Percentiles rank a stretch among this genome's conserved stretches.
Evolutionary conservation across 2,113 vertebrate genomes (phyloP).

Genomic region (Rutilus rutilus): DNA sequence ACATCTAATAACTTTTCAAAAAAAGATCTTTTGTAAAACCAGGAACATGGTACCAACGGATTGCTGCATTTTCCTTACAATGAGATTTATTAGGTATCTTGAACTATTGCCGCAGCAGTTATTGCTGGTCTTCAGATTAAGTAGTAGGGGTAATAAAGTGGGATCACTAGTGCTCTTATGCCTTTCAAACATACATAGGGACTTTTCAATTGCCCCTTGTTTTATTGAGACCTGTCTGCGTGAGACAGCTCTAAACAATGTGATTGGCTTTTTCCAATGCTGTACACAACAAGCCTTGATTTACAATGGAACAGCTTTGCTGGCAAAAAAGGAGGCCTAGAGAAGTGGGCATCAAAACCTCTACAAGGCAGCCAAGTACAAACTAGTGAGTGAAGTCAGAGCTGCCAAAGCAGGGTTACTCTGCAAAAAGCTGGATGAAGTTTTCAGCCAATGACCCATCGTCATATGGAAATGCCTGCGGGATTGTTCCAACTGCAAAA

Average conservation of each 20-base stretch:
- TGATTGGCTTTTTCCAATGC: slow-evolving; percentile 8
- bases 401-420: slow-evolving; percentile 12
- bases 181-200: slow-evolving; percentile 11
- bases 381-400: slow-evolving; percentile 12
- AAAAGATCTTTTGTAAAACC: neutral
- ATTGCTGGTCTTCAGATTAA: slow-evolving; percentile 18
- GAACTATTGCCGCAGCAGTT: neutral
- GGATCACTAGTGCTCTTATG: neutral
- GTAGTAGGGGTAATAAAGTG: neutral
- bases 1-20: too few relatives aligned
- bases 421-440: slow-evolving; percentile 27
- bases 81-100: slow-evolving; percentile 25
- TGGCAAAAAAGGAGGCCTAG: slow-evolving; percentile 15
- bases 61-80: too few relatives aligned
- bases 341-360: slow-evolving; percentile 21
- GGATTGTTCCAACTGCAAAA: neutral
- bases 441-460: slow-evolving; percentile 25
- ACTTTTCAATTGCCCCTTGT: slow-evolving; percentile 18
- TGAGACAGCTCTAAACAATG: slow-evolving; percentile 24
- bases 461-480: neutral
- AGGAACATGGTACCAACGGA: neutral
- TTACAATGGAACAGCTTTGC: slow-evolving; percentile 28
- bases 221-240: neutral
- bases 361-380: slow-evolving; percentile 17
- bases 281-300: slow-evolving; percentile 13